These are phyloP conservation scores for Takifugu rubripes DNA, from an alignment of 2,797 vertebrate genomes.

Conservation along the genomic window DNA sequence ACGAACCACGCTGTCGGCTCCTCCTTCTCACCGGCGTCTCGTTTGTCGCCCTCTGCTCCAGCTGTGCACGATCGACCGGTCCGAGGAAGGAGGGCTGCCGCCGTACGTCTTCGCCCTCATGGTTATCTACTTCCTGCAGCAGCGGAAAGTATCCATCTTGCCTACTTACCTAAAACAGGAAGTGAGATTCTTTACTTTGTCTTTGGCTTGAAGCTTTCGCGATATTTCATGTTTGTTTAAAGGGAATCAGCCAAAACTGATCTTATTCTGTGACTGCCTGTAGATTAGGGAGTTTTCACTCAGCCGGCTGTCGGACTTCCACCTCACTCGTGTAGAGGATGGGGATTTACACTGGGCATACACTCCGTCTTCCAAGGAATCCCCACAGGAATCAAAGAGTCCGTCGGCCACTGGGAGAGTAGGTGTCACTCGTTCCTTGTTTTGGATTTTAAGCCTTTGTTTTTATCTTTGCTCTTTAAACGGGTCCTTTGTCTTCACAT, in stretches of 20 bases:
- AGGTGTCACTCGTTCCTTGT: background rate
- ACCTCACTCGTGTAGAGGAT: slow-evolving; percentile 76
- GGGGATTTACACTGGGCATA: slow-evolving; percentile 80
- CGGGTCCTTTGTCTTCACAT: background rate
- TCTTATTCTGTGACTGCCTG: slow-evolving; percentile 13
- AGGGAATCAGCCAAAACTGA: slow-evolving; percentile 17
- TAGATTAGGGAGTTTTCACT: slow-evolving; percentile 86
- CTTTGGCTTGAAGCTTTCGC: background rate
- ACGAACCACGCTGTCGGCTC: no score
- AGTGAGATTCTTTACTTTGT: slow-evolving; percentile 58
- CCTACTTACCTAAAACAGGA: slow-evolving; percentile 88
- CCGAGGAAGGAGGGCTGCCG: slow-evolving; percentile 91
- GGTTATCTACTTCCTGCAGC: slow-evolving; percentile 92
- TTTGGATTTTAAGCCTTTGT: background rate
- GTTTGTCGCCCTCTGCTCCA: slow-evolving; percentile 47
- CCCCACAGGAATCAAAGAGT: slow-evolving; percentile 59
- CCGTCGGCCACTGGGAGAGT: slow-evolving; percentile 80
- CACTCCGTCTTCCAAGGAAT: slow-evolving; percentile 56
- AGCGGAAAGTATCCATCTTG: slow-evolving; percentile 85
- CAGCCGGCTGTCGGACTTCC: slow-evolving; percentile 79
- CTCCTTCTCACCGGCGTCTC: background rate
- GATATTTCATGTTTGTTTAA: background rate
- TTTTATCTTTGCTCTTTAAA: background rate
- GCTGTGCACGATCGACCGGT: slow-evolving; percentile 86
- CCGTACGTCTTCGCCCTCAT: slow-evolving; percentile 87